Evolutionary conservation across 2,113 vertebrate genomes (phyloP), one percentile per base, ranked within the genome.

Genomic region (Ariopsis seemanni): DNA sequence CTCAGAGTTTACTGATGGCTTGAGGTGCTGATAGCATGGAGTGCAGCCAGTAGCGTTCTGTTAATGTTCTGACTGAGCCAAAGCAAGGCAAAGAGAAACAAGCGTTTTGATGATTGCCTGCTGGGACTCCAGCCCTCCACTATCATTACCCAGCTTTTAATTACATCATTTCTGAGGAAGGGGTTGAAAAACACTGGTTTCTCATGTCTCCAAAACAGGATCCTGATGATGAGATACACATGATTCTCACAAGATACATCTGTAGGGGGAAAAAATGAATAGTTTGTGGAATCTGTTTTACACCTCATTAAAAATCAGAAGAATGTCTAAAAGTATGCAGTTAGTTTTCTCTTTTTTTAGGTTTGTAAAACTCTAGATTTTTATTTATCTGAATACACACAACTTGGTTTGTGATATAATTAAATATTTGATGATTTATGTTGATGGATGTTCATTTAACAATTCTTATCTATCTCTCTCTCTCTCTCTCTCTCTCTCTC

Each of bases 131-230:
- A 82, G 87, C 88, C 89, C 92, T 90, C 91, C 92, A 93, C 94
- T 93, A 91, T 93, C 91, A 94, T 95, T 94, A 94, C 91, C 58
- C 85, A 77, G 84, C 72, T 89, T 93, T 94, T 92, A 92, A 93
- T 93, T 92, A 91, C 90, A 91, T 86, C 85, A 81, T 88, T 92
- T 91, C 93, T 91, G 84, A 8, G 90, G 93, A 91, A 93, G 91
- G 86, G 88, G 91, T 88, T 89, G 89, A 84, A 91, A 91, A 94
- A 93, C 91, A 94, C 89, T 90, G 93, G 93, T 90, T 93, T 89
- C 82, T 82, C 90, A 89, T 91, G 86, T 71, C 78, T 25, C 34
- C 58, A 65, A n/a, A 86, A 82, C n/a, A 77, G 71, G 52, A 74
- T 81, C 63, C 22, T 30, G 85, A 86, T 52, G 65, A 85, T 60